These are phyloP conservation scores for Apis dorsata DNA, from an alignment of 1,140 invertebrate species.

Conservation along the genomic window DNA sequence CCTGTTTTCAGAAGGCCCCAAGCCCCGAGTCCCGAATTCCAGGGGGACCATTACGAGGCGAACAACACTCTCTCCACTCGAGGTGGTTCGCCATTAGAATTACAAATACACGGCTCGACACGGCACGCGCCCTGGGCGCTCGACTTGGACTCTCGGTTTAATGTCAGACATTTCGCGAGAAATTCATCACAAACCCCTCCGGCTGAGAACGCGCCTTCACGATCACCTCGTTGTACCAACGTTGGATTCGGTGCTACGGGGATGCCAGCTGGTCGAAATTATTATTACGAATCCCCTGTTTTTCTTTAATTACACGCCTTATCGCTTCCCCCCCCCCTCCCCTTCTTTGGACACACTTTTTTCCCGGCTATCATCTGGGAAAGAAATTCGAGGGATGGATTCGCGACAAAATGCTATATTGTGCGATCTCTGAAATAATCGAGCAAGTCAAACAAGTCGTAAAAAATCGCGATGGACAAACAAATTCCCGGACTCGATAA, in stretches of 20 bases:
- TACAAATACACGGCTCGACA: slow-evolving; percentile 64
- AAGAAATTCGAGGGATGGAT: neutral
- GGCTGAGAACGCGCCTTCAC: slow-evolving; percentile 39
- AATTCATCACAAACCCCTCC: slow-evolving; percentile 58
- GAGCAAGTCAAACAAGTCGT: neutral
- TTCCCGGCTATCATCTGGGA: too few relatives aligned
- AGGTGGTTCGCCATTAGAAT: slow-evolving; percentile 63
- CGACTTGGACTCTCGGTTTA: slow-evolving; percentile 58
- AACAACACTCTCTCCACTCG: slow-evolving; percentile 39
- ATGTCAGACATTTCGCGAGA: slow-evolving; percentile 67
- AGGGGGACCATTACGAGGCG: slow-evolving; percentile 50
- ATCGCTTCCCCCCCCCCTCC: too few relatives aligned
- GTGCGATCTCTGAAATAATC: neutral
- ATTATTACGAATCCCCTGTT: too few relatives aligned
- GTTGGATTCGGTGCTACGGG: neutral
- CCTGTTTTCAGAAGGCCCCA: slow-evolving; percentile 49
- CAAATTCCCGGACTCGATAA: slow-evolving; percentile 21
- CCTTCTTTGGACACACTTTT: too few relatives aligned
- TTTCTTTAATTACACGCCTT: too few relatives aligned
- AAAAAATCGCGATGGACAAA: slow-evolving; percentile 28
- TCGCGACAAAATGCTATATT: neutral
- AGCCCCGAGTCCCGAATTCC: slow-evolving; percentile 57
- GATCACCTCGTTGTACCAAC: neutral
- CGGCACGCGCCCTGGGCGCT: slow-evolving; percentile 65
- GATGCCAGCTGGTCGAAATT: slow-evolving; percentile 48